phyloP scores from a whole-genome alignment of 2,888 invertebrate species.

The Thalpophila matura region DNA sequence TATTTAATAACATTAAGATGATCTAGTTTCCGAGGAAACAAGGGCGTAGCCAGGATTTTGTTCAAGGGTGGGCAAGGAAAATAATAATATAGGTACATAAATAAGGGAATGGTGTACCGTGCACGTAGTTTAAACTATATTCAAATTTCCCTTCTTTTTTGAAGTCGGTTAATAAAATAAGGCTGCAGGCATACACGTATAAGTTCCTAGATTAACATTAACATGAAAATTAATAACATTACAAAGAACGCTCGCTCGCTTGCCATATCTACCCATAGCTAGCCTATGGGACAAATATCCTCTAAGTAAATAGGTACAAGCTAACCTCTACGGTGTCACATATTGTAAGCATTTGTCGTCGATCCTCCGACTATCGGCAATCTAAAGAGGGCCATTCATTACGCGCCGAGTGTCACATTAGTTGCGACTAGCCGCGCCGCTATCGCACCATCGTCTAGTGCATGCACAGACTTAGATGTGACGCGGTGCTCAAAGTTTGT shows the following conservation, averaged over 20 bases:
- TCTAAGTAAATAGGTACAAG: slow-evolving; percentile 40
- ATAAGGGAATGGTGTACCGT: too few species aligned
- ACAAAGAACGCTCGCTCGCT: slow-evolving; percentile 10
- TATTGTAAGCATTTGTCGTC: slow-evolving; percentile 59
- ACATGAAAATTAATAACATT: slow-evolving; percentile 28
- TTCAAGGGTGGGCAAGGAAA: too few species aligned
- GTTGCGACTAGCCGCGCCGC: slow-evolving; percentile 60
- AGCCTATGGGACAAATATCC: background rate
- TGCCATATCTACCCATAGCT: slow-evolving; percentile 6
- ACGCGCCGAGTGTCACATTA: slow-evolving; percentile 63
- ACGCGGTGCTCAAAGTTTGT: slow-evolving; percentile 52
- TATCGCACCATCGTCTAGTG: slow-evolving; percentile 67
- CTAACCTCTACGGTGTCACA: slow-evolving; percentile 36
- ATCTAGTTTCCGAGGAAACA: too few species aligned
- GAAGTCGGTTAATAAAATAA: too few species aligned
- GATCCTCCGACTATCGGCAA: slow-evolving; percentile 58
- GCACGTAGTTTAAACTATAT: too few species aligned
- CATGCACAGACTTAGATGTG: slow-evolving; percentile 47
- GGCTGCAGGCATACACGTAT: too few species aligned
- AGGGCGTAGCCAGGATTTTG: too few species aligned
- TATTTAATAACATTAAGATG: too few species aligned
- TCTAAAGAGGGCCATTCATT: slow-evolving; percentile 70
- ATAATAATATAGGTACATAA: too few species aligned
- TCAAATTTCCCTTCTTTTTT: too few species aligned
- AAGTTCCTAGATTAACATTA: slow-evolving; percentile 4